phyloP scores from a whole-genome alignment of 1,140 invertebrate genomes.

The Coboldia fuscipes region DNA sequence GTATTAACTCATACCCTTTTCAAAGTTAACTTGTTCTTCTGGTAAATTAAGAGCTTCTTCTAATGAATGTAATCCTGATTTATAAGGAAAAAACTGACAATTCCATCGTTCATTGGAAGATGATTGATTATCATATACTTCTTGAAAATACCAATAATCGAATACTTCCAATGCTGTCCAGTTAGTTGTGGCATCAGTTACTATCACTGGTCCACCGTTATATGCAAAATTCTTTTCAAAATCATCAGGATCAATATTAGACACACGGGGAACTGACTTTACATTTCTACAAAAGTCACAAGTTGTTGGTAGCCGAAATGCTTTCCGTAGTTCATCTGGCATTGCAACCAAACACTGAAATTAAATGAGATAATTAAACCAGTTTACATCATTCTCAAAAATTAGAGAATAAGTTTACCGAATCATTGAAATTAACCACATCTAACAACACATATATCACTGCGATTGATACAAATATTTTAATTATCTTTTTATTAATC shows the following conservation, averaged over 20 bases:
- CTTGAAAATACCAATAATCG: conserved; percentile 58
- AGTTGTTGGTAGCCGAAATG: conserved; percentile 47
- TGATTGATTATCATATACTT: conserved; percentile 33
- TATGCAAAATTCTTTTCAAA: conserved; percentile 61
- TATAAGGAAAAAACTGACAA: conserved; percentile 85
- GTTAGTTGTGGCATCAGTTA: conserved; percentile 51
- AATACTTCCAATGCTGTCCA: conserved; percentile 54
- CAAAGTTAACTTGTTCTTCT: conserved; percentile 33
- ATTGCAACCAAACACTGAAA: conserved; percentile 38
- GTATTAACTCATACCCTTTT: conserved; percentile 46
- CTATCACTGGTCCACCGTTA: conserved; percentile 54
- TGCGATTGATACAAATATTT: too few species aligned
- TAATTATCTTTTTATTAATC: too few species aligned
- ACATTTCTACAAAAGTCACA: conserved; percentile 50
- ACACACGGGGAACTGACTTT: conserved; percentile 33
- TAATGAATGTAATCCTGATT: conserved; percentile 59
- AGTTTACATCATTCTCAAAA: too few species aligned
- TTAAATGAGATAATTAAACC: too few species aligned
- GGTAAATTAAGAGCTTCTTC: conserved; percentile 62
- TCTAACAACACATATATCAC: too few species aligned
- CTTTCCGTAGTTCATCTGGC: conserved; percentile 30
- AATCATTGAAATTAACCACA: too few species aligned
- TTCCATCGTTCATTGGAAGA: conserved; percentile 14
- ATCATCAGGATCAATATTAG: conserved; percentile 33
- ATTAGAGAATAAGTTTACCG: too few species aligned